Percentiles rank a stretch among this genome's conserved stretches.
phyloP scores from a whole-genome alignment of 2,797 vertebrate species.

The Coilia nasus region DNA sequence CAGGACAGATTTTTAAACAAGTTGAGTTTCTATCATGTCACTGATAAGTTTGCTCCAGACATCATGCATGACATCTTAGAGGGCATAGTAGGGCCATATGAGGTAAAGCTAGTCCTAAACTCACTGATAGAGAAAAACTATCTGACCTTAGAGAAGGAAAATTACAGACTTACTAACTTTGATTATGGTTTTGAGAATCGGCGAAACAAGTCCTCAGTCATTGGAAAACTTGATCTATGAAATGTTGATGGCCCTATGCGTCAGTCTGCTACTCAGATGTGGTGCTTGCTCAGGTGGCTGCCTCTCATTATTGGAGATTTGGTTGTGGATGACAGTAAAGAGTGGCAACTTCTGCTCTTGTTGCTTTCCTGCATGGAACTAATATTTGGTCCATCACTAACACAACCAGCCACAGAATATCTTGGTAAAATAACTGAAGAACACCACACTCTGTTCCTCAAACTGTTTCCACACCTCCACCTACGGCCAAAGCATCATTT shows the following conservation, averaged over 20 bases:
- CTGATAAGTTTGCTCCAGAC: neutral
- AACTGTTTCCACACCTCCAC: too few relatives aligned
- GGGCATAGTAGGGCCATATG: neutral
- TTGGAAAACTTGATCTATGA: neutral
- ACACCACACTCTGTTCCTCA: too few relatives aligned
- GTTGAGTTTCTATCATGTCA: neutral
- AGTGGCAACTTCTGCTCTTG: neutral
- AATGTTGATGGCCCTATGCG: neutral
- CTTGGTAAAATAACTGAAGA: too few relatives aligned
- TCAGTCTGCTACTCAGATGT: too few relatives aligned
- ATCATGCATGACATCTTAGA: neutral
- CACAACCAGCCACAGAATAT: neutral
- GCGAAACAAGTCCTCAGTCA: neutral
- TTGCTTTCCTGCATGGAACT: neutral
- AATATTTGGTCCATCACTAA: neutral
- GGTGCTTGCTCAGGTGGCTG: neutral
- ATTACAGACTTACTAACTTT: neutral
- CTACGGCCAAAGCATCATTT: too few relatives aligned
- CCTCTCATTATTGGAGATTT: neutral
- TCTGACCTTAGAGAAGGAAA: neutral
- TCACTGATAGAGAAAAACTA: neutral
- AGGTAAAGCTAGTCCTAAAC: neutral
- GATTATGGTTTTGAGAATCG: neutral
- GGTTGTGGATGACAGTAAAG: neutral
- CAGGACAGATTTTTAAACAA: neutral